Base-by-base conservation (phyloP, 1,140 invertebrate genomes). In the Rhopalosiphum padi region DNA sequence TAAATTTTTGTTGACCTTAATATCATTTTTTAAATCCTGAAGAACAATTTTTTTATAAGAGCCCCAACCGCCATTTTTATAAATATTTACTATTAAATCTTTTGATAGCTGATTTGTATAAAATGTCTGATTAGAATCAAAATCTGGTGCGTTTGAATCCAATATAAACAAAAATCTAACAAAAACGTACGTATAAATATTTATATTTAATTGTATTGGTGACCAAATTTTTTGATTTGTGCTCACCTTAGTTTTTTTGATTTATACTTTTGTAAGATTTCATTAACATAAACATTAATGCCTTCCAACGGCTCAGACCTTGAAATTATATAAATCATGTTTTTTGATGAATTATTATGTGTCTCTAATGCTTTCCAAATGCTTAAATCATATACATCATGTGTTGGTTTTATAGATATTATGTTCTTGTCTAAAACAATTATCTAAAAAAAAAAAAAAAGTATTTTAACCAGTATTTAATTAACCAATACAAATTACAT, bases 41-140 rank as follows among this genome's bases (percentile, higher is more conserved):
- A 90, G 11, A 30, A 30, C 2, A 18, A 90, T 60, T 90, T 25
- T 37, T 37, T 92, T 92, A 95, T 98, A 97, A 60, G 96, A 97
- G 23, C 98, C 98, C 96, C 98, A 99, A 95, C 96, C 96, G 23
- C 96, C 97, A 95, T 97, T 95, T 95, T 96, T 95, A 94, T 96
- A 96, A 21, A 99, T 96, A 95, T 99, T 99, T 25, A 98, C 95
- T 30, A 97, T 96, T 93, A 99, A 95, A 95, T 98, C 97, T 93
- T 97, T 96, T 43, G 96, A 95, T 5, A 97, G 94, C 94, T 97
- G 97, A 23, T 96, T 95, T 35, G 95, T 94, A 94, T 97, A 97
- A 5, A 97, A 95, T 2, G 96, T 95, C 94, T 97, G 94, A 30
- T 96, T 94, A 1, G 96, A 94, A 94, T 96, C 96, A 94, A 98